phyloP scores from a whole-genome alignment of 2,797 vertebrate species.

The Paguma larvata region DNA sequence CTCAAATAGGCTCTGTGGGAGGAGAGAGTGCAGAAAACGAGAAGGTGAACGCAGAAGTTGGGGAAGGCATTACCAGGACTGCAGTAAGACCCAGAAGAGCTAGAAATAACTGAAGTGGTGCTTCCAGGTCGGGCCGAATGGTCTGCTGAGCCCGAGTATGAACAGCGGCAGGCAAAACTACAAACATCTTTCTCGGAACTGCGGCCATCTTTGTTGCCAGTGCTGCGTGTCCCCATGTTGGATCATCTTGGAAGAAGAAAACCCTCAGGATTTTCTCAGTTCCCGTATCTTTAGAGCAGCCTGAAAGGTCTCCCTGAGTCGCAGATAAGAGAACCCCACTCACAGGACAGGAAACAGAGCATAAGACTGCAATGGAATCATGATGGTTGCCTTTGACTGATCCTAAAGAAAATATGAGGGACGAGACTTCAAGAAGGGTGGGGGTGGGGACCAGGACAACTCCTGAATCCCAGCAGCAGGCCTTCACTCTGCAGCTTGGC shows the following conservation, averaged over 20 bases:
- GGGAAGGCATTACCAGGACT: background rate
- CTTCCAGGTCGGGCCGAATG: background rate
- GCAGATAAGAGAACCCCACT: background rate
- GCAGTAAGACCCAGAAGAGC: background rate
- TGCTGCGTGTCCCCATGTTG: background rate
- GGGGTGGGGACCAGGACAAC: background rate
- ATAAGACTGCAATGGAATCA: background rate
- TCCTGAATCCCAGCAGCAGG: background rate
- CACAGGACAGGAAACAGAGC: background rate
- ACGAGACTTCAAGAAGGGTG: background rate
- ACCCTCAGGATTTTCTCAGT: background rate
- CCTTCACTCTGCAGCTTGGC: background rate
- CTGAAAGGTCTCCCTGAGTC: background rate
- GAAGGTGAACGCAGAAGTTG: background rate
- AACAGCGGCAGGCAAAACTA: background rate
- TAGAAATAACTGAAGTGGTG: slow-evolving; percentile 25
- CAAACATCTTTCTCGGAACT: background rate
- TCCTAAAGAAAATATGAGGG: background rate
- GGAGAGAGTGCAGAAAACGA: slow-evolving; percentile 20
- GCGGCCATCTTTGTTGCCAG: background rate
- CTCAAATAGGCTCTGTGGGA: background rate
- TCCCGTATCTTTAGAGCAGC: background rate
- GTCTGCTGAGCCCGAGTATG: background rate
- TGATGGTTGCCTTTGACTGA: background rate
- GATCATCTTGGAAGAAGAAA: slow-evolving; percentile 1